These are phyloP conservation scores for Anthonomus grandis DNA, from an alignment of 1,140 invertebrate genomes.

Conservation along the genomic window DNA sequence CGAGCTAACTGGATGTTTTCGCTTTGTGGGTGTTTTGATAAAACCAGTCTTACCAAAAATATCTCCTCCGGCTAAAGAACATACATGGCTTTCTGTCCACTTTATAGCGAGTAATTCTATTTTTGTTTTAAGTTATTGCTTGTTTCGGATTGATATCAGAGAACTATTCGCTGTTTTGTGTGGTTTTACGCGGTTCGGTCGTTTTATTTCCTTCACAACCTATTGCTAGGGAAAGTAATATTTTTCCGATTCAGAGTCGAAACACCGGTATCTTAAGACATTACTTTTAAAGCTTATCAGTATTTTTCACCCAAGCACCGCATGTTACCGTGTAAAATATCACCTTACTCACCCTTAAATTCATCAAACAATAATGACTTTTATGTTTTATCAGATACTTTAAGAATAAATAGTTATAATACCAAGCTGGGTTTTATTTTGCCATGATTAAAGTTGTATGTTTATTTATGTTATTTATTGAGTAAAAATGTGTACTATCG, in stretches of 20 bases:
- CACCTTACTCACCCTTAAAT: no score
- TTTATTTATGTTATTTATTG: no score
- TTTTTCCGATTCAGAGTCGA: neutral
- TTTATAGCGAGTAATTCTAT: slow-evolving; percentile 26
- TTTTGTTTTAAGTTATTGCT: slow-evolving; percentile 18
- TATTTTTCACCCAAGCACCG: no score
- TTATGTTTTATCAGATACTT: no score
- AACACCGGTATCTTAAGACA: no score
- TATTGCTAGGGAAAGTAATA: neutral
- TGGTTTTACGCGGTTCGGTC: neutral
- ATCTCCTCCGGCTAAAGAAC: slow-evolving; percentile 8
- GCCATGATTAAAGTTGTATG: no score
- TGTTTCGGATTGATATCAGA: slow-evolving; percentile 23
- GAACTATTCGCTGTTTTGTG: slow-evolving; percentile 4
- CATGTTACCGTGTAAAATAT: no score
- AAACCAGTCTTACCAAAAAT: slow-evolving; percentile 30
- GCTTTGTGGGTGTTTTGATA: slow-evolving; percentile 27
- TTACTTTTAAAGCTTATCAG: no score
- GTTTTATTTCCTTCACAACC: neutral
- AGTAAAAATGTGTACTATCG: no score
- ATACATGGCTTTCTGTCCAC: slow-evolving; percentile 23
- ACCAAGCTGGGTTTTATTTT: no score
- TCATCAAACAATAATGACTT: no score
- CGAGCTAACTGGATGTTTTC: slow-evolving; percentile 20
- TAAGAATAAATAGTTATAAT: no score